Percentiles rank a stretch among this genome's conserved stretches.
phyloP scores from a whole-genome alignment of 1,140 invertebrate species.

The Drosophila sucinea region DNA sequence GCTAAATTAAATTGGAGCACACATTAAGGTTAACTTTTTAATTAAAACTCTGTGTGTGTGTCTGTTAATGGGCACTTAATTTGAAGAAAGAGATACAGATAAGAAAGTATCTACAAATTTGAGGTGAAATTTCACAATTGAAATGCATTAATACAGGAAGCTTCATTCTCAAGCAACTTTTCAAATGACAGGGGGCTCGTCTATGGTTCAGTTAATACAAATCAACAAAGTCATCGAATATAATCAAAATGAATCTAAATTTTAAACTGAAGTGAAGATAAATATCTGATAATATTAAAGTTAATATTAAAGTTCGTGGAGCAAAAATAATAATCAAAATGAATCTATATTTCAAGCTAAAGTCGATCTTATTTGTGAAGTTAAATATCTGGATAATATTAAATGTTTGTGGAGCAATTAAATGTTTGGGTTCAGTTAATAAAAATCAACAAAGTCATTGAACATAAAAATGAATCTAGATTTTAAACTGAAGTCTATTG shows the following conservation, averaged over 20 bases:
- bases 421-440: neutral
- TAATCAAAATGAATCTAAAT: no score
- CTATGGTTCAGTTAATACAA: neutral
- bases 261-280: no score
- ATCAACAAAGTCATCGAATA: neutral
- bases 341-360: no score
- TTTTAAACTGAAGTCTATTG: no score
- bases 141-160: neutral
- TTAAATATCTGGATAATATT: no score
- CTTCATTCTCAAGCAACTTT: neutral
- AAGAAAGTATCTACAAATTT: neutral
- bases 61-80: constrained; percentile 10
- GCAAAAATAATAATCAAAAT: no score
- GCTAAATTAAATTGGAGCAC: constrained; percentile 42
- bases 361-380: no score
- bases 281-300: no score
- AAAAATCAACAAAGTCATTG: neutral
- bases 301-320: no score
- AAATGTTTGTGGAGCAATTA: no score
- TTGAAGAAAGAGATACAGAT: constrained; percentile 7
- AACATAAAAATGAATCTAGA: no score
- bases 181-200: neutral
- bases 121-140: constrained; percentile 1
- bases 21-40: constrained; percentile 31
- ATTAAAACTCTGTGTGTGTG: constrained; percentile 25